phyloP scores from a whole-genome alignment of 2,888 invertebrate genomes.

The Phyto melanocephala region DNA sequence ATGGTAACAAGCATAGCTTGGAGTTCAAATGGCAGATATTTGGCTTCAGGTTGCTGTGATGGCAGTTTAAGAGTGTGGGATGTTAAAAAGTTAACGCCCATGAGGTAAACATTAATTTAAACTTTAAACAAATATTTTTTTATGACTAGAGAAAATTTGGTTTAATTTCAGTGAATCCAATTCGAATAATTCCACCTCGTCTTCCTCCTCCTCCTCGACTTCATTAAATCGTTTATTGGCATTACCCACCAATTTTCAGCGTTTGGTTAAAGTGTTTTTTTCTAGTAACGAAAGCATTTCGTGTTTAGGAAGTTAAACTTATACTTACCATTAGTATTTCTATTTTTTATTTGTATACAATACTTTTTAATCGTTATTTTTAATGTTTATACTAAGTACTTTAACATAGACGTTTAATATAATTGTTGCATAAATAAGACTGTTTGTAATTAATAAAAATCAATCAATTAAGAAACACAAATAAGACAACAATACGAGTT shows the following conservation, averaged over 20 bases:
- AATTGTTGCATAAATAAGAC: constrained; percentile 40
- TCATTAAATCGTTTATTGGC: constrained; percentile 73
- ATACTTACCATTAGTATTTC: neutral
- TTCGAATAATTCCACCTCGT: constrained; percentile 63
- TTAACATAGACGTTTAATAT: constrained; percentile 27
- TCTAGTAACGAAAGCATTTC: constrained; percentile 73
- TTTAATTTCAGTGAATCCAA: constrained; percentile 67
- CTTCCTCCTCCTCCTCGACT: constrained; percentile 69
- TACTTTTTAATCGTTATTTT: constrained; percentile 20
- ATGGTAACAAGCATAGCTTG: constrained; percentile 82
- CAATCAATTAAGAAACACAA: neutral
- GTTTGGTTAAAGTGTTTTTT: constrained; percentile 75
- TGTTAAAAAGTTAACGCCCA: constrained; percentile 73
- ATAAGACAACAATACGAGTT: too few relatives aligned
- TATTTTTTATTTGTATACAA: neutral
- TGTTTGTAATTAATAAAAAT: constrained; percentile 28
- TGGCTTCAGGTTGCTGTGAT: constrained; percentile 85
- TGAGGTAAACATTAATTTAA: constrained; percentile 65
- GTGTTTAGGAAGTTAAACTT: constrained; percentile 73
- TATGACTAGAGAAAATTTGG: neutral
- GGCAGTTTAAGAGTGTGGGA: constrained; percentile 85
- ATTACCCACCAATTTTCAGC: constrained; percentile 73
- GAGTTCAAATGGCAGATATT: constrained; percentile 81
- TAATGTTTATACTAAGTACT: constrained; percentile 9
- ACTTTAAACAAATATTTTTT: neutral